A percentile compares a stretch with the other conserved stretches of the same genome.
phyloP scores from a whole-genome alignment of 1,140 invertebrate species.

The Anastrepha obliqua region DNA sequence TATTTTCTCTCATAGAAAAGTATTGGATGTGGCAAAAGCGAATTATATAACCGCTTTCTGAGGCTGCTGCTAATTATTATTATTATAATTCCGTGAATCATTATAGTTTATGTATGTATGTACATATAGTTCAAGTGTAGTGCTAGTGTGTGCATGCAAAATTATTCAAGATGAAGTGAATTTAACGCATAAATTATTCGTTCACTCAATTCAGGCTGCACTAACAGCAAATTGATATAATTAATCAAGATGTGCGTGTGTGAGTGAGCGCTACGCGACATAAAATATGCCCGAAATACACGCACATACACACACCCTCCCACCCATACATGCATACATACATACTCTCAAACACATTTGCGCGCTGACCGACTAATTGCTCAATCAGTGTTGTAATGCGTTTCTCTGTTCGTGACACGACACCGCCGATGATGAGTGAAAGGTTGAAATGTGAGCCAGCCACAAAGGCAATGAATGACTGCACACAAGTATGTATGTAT shows the following conservation, averaged over 20 bases:
- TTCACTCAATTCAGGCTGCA: not conserved
- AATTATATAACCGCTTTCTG: too few species aligned
- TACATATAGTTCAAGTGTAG: too few species aligned
- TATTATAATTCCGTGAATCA: too few species aligned
- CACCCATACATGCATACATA: not conserved
- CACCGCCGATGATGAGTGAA: conserved; percentile 9
- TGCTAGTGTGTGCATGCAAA: not conserved
- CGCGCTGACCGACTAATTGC: conserved; percentile 30
- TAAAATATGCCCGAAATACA: conserved; percentile 13
- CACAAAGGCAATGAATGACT: not conserved
- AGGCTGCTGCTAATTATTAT: too few species aligned
- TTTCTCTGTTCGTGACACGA: conserved; percentile 42
- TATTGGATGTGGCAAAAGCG: too few species aligned
- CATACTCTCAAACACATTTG: not conserved
- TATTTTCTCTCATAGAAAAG: too few species aligned
- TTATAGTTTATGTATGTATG: too few species aligned
- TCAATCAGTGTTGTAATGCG: conserved; percentile 42
- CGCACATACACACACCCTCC: not conserved
- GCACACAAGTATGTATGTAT: not conserved
- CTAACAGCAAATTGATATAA: conserved; percentile 22
- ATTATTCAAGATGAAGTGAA: conserved; percentile 19
- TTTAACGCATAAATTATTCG: conserved; percentile 14
- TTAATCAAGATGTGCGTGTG: not conserved
- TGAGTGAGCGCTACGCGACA: too few species aligned
- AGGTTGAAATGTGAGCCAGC: conserved; percentile 28